phyloP scores from a whole-genome alignment of 2,113 vertebrate genomes.

The Triplophysa rosa region DNA sequence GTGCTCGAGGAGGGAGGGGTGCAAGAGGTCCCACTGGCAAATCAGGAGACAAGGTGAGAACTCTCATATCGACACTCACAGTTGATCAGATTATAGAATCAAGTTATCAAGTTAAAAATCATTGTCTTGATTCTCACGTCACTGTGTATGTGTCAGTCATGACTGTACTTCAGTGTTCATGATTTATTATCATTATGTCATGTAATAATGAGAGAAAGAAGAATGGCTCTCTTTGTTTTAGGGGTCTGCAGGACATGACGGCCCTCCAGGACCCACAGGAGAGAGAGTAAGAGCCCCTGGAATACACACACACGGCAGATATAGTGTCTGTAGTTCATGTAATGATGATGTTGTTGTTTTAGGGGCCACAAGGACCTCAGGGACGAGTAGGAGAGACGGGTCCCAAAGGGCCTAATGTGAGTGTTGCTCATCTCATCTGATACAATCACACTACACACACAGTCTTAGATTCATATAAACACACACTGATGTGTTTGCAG shows the following conservation, averaged over 20 bases:
- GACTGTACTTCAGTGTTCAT: not conserved
- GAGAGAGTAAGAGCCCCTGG: constrained; percentile 82
- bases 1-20: constrained; percentile 88
- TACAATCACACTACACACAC: not conserved
- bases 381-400: constrained; percentile 92
- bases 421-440: constrained; percentile 56
- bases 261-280: constrained; percentile 86
- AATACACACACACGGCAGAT: not conserved
- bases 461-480: not conserved
- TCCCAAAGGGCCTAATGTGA: constrained; percentile 93
- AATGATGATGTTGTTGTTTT: not conserved
- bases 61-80: not conserved
- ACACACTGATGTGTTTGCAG: constrained; percentile 63
- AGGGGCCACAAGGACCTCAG: constrained; percentile 94
- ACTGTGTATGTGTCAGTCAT: no score
- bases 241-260: constrained; percentile 92
- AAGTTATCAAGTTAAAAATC: no score
- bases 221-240: constrained; percentile 52
- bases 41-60: constrained; percentile 91
- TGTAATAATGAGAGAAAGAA: no score
- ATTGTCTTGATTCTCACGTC: no score
- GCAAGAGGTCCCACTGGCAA: constrained; percentile 91
- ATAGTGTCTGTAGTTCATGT: not conserved
- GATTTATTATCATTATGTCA: constrained; percentile 13
- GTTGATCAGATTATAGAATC: no score